These are phyloP conservation scores for Sula dactylatra DNA, from an alignment of 2,113 vertebrate species.

Conservation along the genomic window DNA sequence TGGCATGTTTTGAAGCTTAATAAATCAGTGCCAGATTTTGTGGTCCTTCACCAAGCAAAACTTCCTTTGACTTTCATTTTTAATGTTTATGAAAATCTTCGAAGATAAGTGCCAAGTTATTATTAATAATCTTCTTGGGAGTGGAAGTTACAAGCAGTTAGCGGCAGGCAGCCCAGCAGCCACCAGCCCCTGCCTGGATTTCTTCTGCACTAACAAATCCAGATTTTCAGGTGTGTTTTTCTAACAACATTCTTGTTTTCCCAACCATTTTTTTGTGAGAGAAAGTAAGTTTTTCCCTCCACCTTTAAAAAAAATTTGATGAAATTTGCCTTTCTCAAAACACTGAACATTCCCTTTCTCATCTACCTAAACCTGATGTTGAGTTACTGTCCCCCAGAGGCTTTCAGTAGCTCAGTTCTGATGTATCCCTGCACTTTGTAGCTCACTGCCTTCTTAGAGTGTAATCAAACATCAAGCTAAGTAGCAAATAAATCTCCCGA, in stretches of 20 bases:
- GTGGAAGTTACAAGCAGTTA: not conserved
- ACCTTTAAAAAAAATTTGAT: constrained; percentile 26
- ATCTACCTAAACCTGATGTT: constrained; percentile 67
- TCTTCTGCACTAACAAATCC: not conserved
- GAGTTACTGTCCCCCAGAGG: constrained; percentile 74
- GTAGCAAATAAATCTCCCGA: constrained; percentile 92
- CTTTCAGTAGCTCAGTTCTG: constrained; percentile 48
- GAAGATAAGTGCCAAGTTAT: not conserved
- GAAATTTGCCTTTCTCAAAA: constrained; percentile 45
- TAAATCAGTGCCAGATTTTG: not conserved
- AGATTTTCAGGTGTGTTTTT: constrained; percentile 1
- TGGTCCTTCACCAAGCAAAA: not conserved
- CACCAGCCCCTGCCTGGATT: constrained; percentile 17
- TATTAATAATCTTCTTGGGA: constrained; percentile 10
- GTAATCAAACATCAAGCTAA: constrained; percentile 91
- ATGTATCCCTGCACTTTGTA: constrained; percentile 62
- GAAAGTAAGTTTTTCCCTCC: not conserved
- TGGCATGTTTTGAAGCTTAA: not conserved
- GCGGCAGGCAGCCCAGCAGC: not conserved
- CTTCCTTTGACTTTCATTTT: constrained; percentile 32
- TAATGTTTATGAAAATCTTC: not conserved
- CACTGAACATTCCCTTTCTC: constrained; percentile 44
- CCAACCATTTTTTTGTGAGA: not conserved
- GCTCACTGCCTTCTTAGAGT: constrained; percentile 75
- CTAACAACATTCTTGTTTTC: not conserved